phyloP scores from a whole-genome alignment of 2,797 vertebrate genomes.

The Pipistrellus pygmaeus region DNA sequence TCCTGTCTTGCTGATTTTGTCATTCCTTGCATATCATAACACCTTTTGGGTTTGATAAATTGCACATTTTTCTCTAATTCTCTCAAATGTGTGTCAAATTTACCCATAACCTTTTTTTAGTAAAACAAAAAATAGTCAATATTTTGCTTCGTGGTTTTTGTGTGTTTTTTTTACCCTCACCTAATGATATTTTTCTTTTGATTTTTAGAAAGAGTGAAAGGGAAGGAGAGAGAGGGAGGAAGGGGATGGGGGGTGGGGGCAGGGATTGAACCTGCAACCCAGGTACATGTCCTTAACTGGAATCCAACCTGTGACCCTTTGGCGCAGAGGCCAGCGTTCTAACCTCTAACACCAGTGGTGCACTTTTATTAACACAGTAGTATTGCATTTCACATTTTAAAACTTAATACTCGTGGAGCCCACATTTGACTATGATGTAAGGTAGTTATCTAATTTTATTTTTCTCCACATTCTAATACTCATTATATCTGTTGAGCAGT shows the following conservation, averaged over 20 bases:
- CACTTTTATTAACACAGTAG: not conserved
- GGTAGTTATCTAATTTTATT: not conserved
- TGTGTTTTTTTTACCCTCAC: no score
- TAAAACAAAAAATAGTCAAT: not conserved
- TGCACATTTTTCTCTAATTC: not conserved
- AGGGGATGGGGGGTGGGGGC: rapidly evolving
- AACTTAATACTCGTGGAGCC: not conserved
- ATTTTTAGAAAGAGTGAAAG: no score
- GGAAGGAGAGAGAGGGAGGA: no score
- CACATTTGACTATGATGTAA: not conserved
- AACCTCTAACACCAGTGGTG: no score
- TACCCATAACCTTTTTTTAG: not conserved
- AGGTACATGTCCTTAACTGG: no score
- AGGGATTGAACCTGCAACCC: no score
- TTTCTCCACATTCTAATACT: not conserved
- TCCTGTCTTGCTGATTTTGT: constrained; percentile 20
- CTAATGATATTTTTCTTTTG: no score
- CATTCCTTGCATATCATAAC: constrained; percentile 33
- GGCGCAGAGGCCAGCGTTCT: no score
- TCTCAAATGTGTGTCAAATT: not conserved
- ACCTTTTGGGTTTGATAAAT: not conserved
- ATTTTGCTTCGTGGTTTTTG: not conserved
- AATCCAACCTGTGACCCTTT: no score
- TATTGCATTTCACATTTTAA: not conserved
- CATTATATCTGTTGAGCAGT: not conserved